Conservation (phyloP, 2,113 vertebrate species). For the Perca schrenkii region DNA sequence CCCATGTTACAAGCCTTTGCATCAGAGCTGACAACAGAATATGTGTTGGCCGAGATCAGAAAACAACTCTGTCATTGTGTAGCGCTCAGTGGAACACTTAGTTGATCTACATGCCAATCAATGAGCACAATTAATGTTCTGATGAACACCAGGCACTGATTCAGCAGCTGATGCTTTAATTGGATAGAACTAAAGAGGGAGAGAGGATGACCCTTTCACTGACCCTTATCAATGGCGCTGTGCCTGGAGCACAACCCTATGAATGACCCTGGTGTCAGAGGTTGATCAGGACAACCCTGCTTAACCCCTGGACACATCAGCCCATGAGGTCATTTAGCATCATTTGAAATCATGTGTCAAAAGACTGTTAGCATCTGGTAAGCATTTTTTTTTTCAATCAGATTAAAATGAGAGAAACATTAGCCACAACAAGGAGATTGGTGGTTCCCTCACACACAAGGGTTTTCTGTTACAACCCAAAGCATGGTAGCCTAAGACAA, state of each 20-base stretch:
- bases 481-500: neutral
- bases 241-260: constrained; percentile 74
- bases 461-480: constrained; percentile 16
- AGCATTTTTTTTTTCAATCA: constrained; percentile 51
- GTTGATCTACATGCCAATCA: constrained; percentile 69
- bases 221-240: constrained; percentile 74
- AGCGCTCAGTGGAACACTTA: constrained; percentile 50
- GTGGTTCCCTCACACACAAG: constrained; percentile 14
- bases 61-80: constrained; percentile 59
- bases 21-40: constrained; percentile 43
- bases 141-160: constrained; percentile 67
- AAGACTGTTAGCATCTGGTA: constrained; percentile 70
- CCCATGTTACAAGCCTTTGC: constrained; percentile 30
- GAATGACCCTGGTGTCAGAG: constrained; percentile 82
- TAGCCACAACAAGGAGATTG: constrained; percentile 42
- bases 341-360: constrained; percentile 76
- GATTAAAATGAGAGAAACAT: constrained; percentile 31
- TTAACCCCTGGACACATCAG: constrained; percentile 81
- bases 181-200: constrained; percentile 72
- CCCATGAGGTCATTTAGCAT: constrained; percentile 74
- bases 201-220: constrained; percentile 70
- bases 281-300: constrained; percentile 80
- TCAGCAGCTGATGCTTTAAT: constrained; percentile 72
- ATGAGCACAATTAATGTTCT: constrained; percentile 70
- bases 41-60: constrained; percentile 30